Evolutionary conservation across 2,113 vertebrate species (phyloP).

Genomic region (Tragelaphus buxtoni): DNA sequence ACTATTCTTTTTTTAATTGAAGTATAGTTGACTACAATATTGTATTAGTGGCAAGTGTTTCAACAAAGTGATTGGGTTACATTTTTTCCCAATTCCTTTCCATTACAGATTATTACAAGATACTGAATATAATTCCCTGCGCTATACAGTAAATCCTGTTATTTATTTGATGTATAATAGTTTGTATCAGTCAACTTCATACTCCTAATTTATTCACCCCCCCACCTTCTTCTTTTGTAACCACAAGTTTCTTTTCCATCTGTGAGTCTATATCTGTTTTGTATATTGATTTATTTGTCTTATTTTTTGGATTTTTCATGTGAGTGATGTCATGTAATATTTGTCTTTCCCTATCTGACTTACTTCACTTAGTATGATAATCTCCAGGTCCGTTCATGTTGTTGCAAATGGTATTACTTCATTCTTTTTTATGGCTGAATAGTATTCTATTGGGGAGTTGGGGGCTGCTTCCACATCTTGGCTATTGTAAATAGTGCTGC

Average conservation of each 20-base stretch:
- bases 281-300: not conserved
- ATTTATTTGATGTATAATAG: not conserved
- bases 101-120: not conserved
- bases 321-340: not conserved
- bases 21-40: not conserved
- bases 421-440: not conserved
- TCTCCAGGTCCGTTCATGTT: not conserved
- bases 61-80: not conserved
- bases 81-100: not conserved
- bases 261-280: not conserved
- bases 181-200: not conserved
- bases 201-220: not conserved
- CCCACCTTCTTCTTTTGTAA: not conserved
- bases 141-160: not conserved
- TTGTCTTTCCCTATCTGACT: not conserved
- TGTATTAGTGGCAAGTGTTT: not conserved
- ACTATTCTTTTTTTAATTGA: not conserved
- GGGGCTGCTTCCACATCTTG: not conserved
- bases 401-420: not conserved
- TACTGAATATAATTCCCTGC: not conserved
- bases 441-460: not conserved
- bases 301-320: not conserved
- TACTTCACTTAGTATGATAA: not conserved
- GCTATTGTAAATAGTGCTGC: not conserved
- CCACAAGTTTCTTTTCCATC: not conserved